These are phyloP conservation scores for Atlantisia rogersi DNA, from an alignment of 2,113 vertebrate genomes.

Conservation along the genomic window DNA sequence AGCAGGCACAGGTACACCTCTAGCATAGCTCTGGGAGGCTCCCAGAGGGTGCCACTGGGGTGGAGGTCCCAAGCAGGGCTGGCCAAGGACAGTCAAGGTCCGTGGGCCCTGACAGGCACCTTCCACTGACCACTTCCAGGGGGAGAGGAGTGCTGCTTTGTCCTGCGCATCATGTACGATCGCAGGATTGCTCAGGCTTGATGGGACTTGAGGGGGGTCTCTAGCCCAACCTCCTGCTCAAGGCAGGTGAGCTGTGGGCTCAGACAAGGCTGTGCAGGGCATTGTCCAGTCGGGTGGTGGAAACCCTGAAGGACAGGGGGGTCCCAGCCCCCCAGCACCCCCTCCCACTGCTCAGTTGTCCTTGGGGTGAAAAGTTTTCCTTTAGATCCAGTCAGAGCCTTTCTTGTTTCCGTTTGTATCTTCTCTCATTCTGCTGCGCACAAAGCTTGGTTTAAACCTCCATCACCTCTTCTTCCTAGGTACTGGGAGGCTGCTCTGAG, in stretches of 20 bases:
- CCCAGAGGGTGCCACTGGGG: not conserved
- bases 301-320: not conserved
- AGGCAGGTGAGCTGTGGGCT: not conserved
- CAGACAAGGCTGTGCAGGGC: not conserved
- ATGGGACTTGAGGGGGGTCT: not conserved
- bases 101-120: too few species aligned
- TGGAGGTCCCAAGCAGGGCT: not conserved
- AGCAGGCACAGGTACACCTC: not conserved
- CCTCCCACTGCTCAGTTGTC: not conserved
- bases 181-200: rapidly evolving
- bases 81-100: not conserved
- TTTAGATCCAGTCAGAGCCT: not conserved
- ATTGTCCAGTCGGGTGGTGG: not conserved
- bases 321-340: not conserved
- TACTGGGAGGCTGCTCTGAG: not conserved
- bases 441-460: not conserved
- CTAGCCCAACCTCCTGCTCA: not conserved
- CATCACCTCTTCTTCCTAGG: not conserved
- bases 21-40: rapidly evolving
- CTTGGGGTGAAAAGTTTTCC: not conserved
- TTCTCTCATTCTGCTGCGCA: not conserved
- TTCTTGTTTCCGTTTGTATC: not conserved
- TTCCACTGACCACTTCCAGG: rapidly evolving
- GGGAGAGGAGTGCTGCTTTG: not conserved
- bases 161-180: rapidly evolving